These are phyloP conservation scores for Drosophila novamexicana DNA, from an alignment of 1,140 invertebrate genomes.

Conservation along the genomic window DNA sequence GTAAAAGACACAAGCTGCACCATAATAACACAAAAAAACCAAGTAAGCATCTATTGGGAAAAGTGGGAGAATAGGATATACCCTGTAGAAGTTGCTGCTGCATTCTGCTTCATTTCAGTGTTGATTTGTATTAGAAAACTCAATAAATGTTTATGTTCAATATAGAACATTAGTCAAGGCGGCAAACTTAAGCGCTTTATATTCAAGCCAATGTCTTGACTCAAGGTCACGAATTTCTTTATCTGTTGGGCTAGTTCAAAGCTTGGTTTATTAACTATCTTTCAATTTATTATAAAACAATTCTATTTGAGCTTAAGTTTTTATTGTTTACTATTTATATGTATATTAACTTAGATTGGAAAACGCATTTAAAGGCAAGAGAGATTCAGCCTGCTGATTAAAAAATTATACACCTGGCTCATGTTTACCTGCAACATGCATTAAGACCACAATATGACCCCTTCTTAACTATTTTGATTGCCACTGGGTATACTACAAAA, in stretches of 20 bases:
- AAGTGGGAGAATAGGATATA: neutral
- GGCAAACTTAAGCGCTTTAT: too few species aligned
- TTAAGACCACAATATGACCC: neutral
- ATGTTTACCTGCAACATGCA: neutral
- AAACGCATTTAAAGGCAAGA: too few species aligned
- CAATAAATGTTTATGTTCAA: too few species aligned
- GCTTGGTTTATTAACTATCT: too few species aligned
- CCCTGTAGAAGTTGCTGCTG: neutral
- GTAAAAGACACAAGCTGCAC: slow-evolving; percentile 59
- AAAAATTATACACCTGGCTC: neutral
- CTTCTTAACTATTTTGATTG: neutral
- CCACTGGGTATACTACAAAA: slow-evolving; percentile 16
- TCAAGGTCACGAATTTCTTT: too few species aligned
- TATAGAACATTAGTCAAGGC: too few species aligned
- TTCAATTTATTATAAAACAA: too few species aligned
- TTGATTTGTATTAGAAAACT: neutral
- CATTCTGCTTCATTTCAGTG: neutral
- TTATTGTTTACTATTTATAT: too few species aligned
- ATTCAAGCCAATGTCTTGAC: too few species aligned
- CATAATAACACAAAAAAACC: slow-evolving; percentile 34
- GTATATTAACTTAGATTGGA: too few species aligned
- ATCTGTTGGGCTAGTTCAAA: too few species aligned
- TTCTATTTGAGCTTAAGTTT: too few species aligned
- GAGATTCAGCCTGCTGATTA: neutral
- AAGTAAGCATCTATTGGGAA: slow-evolving; percentile 8